These are phyloP conservation scores for Antennarius striatus DNA, from an alignment of 2,113 vertebrate species.

Conservation along the genomic window DNA sequence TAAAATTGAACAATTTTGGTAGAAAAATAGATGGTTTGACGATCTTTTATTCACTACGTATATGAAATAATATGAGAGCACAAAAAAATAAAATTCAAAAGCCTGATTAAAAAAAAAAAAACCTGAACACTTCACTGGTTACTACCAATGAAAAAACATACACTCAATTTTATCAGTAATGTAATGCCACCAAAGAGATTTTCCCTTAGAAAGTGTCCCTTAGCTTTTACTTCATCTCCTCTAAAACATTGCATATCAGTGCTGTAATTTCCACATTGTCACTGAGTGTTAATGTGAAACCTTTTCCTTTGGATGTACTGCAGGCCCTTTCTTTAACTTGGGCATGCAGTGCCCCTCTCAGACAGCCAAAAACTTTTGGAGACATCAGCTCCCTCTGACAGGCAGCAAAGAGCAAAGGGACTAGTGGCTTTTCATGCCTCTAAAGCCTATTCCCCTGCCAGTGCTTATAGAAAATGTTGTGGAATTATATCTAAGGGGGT, in stretches of 20 bases:
- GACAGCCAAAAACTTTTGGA: conserved; percentile 55
- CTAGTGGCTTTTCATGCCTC: conserved; percentile 59
- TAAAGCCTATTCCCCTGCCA: conserved; percentile 63
- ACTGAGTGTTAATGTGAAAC: conserved; percentile 3
- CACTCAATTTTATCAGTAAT: too few species aligned
- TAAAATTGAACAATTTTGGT: background rate
- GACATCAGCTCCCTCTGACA: conserved; percentile 69
- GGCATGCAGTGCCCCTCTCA: conserved; percentile 31
- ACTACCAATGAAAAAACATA: too few species aligned
- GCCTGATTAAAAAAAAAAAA: too few species aligned
- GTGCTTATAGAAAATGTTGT: conserved; percentile 73
- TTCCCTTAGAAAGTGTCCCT: background rate
- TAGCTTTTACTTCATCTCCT: background rate
- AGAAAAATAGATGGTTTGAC: conserved; percentile 13
- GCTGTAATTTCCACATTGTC: background rate
- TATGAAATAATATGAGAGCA: background rate
- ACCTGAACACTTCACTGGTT: too few species aligned
- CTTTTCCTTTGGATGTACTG: conserved; percentile 9
- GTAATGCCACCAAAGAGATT: conserved; percentile 2
- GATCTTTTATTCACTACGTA: background rate
- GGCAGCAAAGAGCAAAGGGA: conserved; percentile 65
- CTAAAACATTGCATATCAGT: background rate
- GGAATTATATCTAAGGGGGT: conserved; percentile 71
- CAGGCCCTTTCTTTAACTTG: conserved; percentile 13
- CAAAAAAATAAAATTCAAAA: too few species aligned